Percentiles rank a stretch among this genome's conserved stretches.
These are phyloP conservation scores for Hippocampus barbouri DNA, from an alignment of 2,113 vertebrate species.

Conservation along the genomic window DNA sequence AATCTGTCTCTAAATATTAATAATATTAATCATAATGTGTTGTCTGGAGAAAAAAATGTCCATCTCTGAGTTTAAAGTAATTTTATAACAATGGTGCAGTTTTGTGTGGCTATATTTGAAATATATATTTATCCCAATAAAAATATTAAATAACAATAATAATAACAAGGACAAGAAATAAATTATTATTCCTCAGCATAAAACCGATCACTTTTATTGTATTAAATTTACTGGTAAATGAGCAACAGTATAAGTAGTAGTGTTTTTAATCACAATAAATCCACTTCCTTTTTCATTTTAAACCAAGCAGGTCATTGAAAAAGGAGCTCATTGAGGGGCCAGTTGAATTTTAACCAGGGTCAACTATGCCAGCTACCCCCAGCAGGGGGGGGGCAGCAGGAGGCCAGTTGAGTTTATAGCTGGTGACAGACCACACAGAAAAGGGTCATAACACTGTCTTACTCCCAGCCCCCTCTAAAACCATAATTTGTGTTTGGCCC, in stretches of 20 bases:
- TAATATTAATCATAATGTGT: too few species aligned
- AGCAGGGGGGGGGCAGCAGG: slow-evolving; percentile 63
- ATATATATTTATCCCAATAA: too few species aligned
- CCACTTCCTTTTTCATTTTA: slow-evolving; percentile 17
- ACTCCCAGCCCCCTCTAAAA: slow-evolving; percentile 20
- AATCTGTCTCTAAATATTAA: too few species aligned
- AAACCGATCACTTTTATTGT: neutral
- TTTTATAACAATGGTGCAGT: too few species aligned
- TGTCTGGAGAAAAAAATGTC: too few species aligned
- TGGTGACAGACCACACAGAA: slow-evolving; percentile 66
- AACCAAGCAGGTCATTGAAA: slow-evolving; percentile 11
- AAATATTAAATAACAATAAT: too few species aligned
- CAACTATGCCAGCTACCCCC: slow-evolving; percentile 56
- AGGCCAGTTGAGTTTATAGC: slow-evolving; percentile 35
- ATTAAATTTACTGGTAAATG: neutral
- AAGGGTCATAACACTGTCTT: slow-evolving; percentile 55
- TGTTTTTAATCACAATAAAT: slow-evolving; percentile 3
- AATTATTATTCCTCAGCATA: neutral
- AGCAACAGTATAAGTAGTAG: neutral
- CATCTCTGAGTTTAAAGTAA: too few species aligned
- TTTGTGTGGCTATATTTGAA: too few species aligned
- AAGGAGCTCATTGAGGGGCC: slow-evolving; percentile 29
- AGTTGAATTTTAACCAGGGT: slow-evolving; percentile 66
- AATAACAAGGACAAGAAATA: neutral
- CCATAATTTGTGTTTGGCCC: slow-evolving; percentile 62